phyloP scores from a whole-genome alignment of 1,140 invertebrate species.

The Trachymyrmex cornetzi region DNA sequence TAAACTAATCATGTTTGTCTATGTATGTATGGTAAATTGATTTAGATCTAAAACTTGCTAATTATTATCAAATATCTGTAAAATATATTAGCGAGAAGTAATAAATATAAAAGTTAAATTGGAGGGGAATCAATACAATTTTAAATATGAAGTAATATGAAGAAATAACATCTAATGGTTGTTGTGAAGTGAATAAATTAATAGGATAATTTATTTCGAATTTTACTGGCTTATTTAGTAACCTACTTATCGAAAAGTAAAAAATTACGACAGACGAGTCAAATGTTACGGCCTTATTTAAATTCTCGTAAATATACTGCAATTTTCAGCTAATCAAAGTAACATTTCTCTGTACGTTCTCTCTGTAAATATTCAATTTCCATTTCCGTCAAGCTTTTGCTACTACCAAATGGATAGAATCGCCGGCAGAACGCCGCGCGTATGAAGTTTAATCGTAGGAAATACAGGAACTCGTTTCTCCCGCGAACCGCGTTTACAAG shows the following conservation, averaged over 20 bases:
- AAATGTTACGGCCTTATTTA: background rate
- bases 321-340: background rate
- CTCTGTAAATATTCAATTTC: conserved; percentile 11
- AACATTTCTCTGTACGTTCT: background rate
- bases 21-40: background rate
- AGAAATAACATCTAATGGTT: background rate
- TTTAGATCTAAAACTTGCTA: background rate
- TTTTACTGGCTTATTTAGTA: background rate
- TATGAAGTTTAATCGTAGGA: conserved; percentile 30
- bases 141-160: background rate
- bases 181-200: background rate
- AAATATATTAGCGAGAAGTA: background rate
- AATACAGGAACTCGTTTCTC: conserved; percentile 42
- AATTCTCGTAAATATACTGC: background rate
- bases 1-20: background rate
- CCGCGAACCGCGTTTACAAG: background rate
- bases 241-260: background rate
- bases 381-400: background rate
- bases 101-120: background rate
- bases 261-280: background rate
- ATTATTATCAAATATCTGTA: background rate
- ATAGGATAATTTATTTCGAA: background rate
- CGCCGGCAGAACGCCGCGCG: no score
- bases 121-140: background rate
- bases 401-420: background rate